Base-by-base conservation (phyloP, 2,888 invertebrate species). In the Tineola bisselliella region DNA sequence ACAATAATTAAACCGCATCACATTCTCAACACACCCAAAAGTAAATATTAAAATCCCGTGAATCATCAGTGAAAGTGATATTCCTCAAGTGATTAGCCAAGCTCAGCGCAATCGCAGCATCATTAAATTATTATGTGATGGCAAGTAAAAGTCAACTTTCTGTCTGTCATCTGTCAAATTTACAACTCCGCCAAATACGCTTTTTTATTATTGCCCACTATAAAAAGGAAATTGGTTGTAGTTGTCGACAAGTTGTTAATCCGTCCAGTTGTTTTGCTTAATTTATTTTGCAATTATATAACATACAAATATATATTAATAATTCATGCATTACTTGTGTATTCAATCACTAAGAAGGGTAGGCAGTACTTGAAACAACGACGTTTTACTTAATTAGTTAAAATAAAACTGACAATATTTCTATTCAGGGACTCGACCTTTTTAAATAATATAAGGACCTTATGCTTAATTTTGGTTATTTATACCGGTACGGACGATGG, bases 211-310 rank as follows among this genome's bases (percentile, higher is more conserved):
- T 17, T 13, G 15, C 31, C 58, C 31, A 17, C 58, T 33, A 58
- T 58, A 76, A 75, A 58, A 69, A 66, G 63, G 66, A 74, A 77
- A 77, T 76, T 77, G 75, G 73, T 65, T 69, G 67, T 66, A 64
- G 67, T 62, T 62, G 63, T 65, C 58, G 67, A 65, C 67, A 65
- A 65, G 60, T 65, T 66, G 70, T 76, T 75, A 77, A 79, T 76
- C 74, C 68, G 67, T 64, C 64, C 64, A 6, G 25, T 17, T 48
- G 15, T 48, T 48, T 48, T 48, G 6, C 2, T 13, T 48, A 8
- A 10, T 48, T 48, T 38, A 38, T n/a, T 38, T 38, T 38, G 5
- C 10, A 38, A 12, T 38, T 38, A 38, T 10, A 10, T n/a, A n/a
- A n/a, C n/a, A n/a, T n/a, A n/a, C n/a, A n/a, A n/a, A n/a, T n/a